phyloP scores from a whole-genome alignment of 1,140 invertebrate species.

The Holcopasites calliopsidis region DNA sequence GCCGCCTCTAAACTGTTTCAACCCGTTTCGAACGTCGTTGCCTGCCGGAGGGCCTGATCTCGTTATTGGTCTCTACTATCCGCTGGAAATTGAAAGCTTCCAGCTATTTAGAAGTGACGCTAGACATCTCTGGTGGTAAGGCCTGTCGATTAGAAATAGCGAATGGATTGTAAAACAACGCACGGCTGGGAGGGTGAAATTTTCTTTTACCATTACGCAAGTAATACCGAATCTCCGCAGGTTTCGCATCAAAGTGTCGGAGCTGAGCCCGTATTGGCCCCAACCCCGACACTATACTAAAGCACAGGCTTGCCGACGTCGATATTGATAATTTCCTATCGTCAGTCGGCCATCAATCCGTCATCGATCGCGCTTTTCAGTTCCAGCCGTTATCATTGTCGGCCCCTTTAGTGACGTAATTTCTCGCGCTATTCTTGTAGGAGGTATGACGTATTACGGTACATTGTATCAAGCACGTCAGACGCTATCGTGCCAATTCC shows the following conservation, averaged over 20 bases:
- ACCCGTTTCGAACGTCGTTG: slow-evolving; percentile 30
- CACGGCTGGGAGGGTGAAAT: too few relatives aligned
- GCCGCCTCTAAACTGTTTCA: slow-evolving; percentile 46
- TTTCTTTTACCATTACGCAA: too few relatives aligned
- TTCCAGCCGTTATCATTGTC: not conserved
- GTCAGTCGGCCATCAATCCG: not conserved
- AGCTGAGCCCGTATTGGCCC: not conserved
- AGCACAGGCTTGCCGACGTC: not conserved
- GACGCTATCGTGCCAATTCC: slow-evolving; percentile 29
- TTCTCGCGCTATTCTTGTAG: slow-evolving; percentile 22
- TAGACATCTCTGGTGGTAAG: not conserved
- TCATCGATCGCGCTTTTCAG: not conserved
- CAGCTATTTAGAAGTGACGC: too few relatives aligned
- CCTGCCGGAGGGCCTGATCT: slow-evolving; percentile 1
- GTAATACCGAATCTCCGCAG: too few relatives aligned
- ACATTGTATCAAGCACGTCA: slow-evolving; percentile 2
- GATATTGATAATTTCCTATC: not conserved
- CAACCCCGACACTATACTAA: not conserved
- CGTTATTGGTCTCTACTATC: slow-evolving; percentile 31
- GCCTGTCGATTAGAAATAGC: too few relatives aligned
- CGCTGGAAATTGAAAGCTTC: slow-evolving; percentile 41
- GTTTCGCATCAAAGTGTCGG: too few relatives aligned
- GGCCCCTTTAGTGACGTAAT: not conserved
- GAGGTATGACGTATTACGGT: slow-evolving; percentile 23
- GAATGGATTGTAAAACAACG: too few relatives aligned